Percentiles rank a stretch among this genome's conserved stretches.
phyloP scores from a whole-genome alignment of 2,888 invertebrate species.

The Drosophila kuntzei region DNA sequence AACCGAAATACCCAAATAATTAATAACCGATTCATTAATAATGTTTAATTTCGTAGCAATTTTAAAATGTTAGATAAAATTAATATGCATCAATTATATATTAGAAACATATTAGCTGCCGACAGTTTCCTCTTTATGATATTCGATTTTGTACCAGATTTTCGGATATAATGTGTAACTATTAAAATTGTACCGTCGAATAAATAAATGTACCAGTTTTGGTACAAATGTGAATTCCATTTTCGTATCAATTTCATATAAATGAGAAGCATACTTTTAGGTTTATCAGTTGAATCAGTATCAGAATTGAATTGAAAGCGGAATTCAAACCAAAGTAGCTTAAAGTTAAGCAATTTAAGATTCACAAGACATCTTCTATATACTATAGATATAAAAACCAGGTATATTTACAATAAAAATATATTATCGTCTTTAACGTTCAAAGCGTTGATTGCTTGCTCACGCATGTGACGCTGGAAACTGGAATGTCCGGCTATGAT shows the following conservation, averaged over 20 bases:
- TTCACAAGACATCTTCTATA: neutral
- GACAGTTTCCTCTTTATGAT: no score
- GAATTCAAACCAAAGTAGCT: neutral
- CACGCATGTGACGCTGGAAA: slow-evolving; percentile 51
- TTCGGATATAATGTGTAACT: no score
- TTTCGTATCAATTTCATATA: neutral
- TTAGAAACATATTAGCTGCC: no score
- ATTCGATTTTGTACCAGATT: no score
- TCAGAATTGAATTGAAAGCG: neutral
- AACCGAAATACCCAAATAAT: no score
- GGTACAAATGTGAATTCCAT: neutral
- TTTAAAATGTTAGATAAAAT: no score
- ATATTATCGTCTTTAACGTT: slow-evolving; percentile 42
- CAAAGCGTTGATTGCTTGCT: slow-evolving; percentile 27
- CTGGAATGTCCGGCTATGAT: slow-evolving; percentile 61
- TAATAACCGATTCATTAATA: no score
- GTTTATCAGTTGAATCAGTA: no score
- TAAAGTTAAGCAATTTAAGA: neutral
- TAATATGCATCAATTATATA: no score
- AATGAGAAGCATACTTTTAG: neutral
- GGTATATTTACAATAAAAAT: slow-evolving; percentile 47
- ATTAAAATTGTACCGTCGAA: no score
- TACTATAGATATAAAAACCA: neutral
- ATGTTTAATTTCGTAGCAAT: no score
- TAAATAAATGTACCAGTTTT: neutral